Conservation (phyloP, 1,140 invertebrate genomes). For the Lethrus apterus region DNA sequence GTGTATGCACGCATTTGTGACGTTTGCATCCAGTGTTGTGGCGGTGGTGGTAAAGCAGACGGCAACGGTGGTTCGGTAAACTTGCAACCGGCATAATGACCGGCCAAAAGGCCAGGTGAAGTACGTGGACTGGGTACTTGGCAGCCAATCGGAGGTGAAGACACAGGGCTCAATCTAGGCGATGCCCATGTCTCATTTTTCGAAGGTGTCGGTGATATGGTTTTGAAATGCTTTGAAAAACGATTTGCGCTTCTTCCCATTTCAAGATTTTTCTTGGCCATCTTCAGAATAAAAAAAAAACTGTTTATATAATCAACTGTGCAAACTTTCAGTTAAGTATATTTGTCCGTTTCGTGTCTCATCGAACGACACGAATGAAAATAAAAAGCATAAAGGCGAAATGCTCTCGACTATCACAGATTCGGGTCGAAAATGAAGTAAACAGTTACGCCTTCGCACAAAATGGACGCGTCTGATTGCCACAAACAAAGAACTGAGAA, state of each 20-base stretch:
- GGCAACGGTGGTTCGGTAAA: conserved; percentile 55
- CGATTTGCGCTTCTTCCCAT: conserved; percentile 14
- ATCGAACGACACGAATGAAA: background rate
- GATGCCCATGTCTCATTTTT: conserved; percentile 10
- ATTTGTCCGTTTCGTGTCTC: conserved; percentile 3
- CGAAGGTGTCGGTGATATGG: conserved; percentile 14
- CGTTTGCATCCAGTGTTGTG: conserved; percentile 48
- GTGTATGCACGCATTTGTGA: conserved; percentile 9
- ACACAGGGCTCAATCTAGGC: conserved; percentile 12
- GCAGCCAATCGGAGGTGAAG: conserved; percentile 4
- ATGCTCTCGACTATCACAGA: conserved; percentile 25
- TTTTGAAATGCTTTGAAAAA: conserved; percentile 17
- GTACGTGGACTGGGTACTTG: conserved; percentile 24
- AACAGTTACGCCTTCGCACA: conserved; percentile 31
- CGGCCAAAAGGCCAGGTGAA: conserved; percentile 33
- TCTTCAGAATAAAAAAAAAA: conserved; percentile 16
- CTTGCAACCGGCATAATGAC: conserved; percentile 54
- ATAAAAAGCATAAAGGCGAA: conserved; percentile 5
- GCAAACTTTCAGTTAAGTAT: conserved; percentile 8
- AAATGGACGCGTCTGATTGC: conserved; percentile 33
- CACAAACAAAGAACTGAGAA: conserved; percentile 25
- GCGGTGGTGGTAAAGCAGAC: conserved; percentile 52
- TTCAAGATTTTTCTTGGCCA: conserved; percentile 23
- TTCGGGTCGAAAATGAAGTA: conserved; percentile 23
- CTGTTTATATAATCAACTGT: background rate